Percentiles rank a stretch among this genome's conserved stretches.
Evolutionary conservation across 2,113 vertebrate species (phyloP).

Genomic region (Hippocampus barbouri): DNA sequence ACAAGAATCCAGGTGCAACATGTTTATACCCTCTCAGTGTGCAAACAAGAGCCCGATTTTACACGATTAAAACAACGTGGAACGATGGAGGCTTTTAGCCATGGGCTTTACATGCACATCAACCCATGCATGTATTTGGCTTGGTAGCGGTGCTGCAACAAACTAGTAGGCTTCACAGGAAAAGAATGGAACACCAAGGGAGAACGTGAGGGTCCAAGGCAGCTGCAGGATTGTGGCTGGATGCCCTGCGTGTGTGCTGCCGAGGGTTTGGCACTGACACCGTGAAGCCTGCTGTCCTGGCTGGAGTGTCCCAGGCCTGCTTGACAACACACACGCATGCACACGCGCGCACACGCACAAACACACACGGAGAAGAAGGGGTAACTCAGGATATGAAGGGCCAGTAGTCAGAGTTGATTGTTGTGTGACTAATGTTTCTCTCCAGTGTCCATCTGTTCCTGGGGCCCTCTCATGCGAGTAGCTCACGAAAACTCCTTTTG

Average conservation of each 20-base stretch:
- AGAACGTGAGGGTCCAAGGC: conserved; percentile 43
- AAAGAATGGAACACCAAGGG: conserved; percentile 28
- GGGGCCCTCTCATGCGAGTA: conserved; percentile 20
- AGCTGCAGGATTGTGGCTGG: conserved; percentile 64
- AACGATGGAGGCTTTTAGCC: conserved; percentile 3
- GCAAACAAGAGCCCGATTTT: conserved; percentile 6
- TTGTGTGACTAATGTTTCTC: conserved; percentile 57
- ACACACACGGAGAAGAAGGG: conserved; percentile 21
- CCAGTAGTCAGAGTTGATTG: conserved; percentile 47
- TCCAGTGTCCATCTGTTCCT: conserved; percentile 57
- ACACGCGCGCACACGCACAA: not conserved
- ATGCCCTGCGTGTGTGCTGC: conserved; percentile 54
- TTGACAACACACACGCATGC: conserved; percentile 23
- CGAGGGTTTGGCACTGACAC: conserved; percentile 54
- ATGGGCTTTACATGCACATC: conserved; percentile 6
- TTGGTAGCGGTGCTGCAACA: conserved; percentile 7
- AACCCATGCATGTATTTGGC: conserved; percentile 27
- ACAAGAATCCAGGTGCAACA: conserved; percentile 17
- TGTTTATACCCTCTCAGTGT: conserved; percentile 3
- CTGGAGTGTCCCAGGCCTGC: conserved; percentile 51
- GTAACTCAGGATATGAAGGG: conserved; percentile 21
- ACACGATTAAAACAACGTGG: conserved; percentile 26
- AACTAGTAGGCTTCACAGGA: conserved; percentile 14
- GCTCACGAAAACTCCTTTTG: conserved; percentile 10
- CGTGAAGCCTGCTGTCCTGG: conserved; percentile 58